A percentile compares a stretch with the other conserved stretches of the same genome.
Conservation (phyloP, 2,113 vertebrate species). For the Rhynchomys soricoides region DNA sequence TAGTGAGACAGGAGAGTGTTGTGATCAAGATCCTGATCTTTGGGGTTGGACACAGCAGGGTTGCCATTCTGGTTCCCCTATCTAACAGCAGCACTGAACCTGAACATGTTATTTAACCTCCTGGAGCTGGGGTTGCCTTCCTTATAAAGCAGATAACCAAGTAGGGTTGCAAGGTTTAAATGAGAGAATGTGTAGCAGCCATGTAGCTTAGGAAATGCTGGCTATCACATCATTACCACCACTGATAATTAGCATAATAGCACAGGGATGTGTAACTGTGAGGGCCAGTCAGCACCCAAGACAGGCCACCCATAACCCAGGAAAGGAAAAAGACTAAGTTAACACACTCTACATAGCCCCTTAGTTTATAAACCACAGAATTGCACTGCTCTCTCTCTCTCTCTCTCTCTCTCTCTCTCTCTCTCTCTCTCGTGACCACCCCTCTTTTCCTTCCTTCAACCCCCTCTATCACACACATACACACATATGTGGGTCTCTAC, state of each 20-base stretch:
- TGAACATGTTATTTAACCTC: conserved; percentile 49
- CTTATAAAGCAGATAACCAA: conserved; percentile 39
- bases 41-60: background rate
- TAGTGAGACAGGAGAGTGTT: conserved; percentile 56
- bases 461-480: background rate
- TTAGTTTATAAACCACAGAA: background rate
- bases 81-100: background rate
- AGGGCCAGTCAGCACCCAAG: background rate
- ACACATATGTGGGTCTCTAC: background rate
- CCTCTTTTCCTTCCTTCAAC: background rate
- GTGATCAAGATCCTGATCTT: conserved; percentile 67
- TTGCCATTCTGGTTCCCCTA: background rate
- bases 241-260: conserved; percentile 13
- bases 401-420: background rate
- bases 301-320: background rate
- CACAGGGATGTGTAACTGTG: background rate
- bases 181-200: conserved; percentile 12
- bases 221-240: background rate
- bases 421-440: background rate
- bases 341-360: background rate
- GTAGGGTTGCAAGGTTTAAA: background rate
- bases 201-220: background rate
- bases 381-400: background rate
- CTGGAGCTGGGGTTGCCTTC: background rate
- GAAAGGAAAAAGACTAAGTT: conserved; percentile 17